phyloP scores from a whole-genome alignment of 2,113 vertebrate genomes.

The Mastomys coucha region DNA sequence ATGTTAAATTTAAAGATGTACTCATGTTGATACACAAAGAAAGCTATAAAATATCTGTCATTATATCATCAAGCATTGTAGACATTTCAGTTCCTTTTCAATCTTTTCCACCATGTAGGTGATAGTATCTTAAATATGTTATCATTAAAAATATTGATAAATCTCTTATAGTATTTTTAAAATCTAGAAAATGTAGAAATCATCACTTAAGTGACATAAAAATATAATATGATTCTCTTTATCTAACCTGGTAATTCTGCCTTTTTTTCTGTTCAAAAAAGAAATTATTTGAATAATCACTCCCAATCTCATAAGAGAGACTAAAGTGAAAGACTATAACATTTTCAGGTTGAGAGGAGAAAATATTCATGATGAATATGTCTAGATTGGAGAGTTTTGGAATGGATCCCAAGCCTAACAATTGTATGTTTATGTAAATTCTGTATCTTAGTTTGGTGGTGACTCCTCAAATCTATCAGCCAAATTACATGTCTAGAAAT shows the following conservation, averaged over 20 bases:
- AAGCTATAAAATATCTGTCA: not conserved
- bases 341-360: not conserved
- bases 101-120: not conserved
- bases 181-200: not conserved
- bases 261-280: not conserved
- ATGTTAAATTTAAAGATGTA: not conserved
- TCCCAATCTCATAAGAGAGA: not conserved
- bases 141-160: not conserved
- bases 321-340: not conserved
- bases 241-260: not conserved
- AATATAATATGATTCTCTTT: not conserved
- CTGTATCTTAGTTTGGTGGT: not conserved
- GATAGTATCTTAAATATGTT: not conserved
- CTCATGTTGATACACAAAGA: slow-evolving; percentile 21
- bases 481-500: not conserved
- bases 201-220: not conserved
- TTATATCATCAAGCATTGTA: not conserved
- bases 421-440: slow-evolving; percentile 13
- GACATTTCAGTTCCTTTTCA: not conserved
- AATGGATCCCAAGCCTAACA: not conserved
- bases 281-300: not conserved
- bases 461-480: not conserved
- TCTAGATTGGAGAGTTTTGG: not conserved
- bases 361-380: not conserved
- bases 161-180: not conserved